These are phyloP conservation scores for Dynastes tityus DNA, from an alignment of 2,888 invertebrate genomes.

Conservation along the genomic window DNA sequence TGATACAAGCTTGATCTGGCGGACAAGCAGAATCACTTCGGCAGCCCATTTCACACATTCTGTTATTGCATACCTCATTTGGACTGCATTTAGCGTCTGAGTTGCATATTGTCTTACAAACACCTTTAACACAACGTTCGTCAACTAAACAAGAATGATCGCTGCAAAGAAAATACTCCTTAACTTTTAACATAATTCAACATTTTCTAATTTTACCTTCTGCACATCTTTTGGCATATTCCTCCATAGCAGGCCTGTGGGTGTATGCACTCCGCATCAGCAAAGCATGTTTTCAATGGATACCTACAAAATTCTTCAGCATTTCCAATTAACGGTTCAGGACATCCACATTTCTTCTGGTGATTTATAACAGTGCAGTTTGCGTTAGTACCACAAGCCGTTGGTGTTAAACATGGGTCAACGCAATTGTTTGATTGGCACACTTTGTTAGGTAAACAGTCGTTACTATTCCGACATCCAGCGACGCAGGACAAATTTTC, in stretches of 20 bases:
- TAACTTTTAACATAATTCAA: constrained; percentile 16
- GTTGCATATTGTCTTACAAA: constrained; percentile 89
- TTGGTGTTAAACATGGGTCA: constrained; percentile 83
- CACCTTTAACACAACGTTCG: constrained; percentile 88
- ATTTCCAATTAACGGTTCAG: constrained; percentile 82
- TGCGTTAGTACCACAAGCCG: constrained; percentile 89
- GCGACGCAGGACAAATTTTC: constrained; percentile 84
- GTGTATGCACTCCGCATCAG: constrained; percentile 79
- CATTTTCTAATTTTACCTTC: constrained; percentile 73
- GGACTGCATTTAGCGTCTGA: constrained; percentile 86
- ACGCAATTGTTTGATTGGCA: constrained; percentile 87
- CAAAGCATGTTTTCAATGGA: constrained; percentile 77
- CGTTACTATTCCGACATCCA: constrained; percentile 87
- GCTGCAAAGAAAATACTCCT: constrained; percentile 70
- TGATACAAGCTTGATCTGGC: constrained; percentile 83
- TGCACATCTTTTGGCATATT: constrained; percentile 84
- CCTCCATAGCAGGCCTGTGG: constrained; percentile 85
- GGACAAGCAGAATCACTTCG: constrained; percentile 87
- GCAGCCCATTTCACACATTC: constrained; percentile 90
- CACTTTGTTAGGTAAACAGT: constrained; percentile 81
- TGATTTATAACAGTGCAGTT: constrained; percentile 82
- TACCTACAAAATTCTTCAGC: constrained; percentile 82
- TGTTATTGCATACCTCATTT: constrained; percentile 90
- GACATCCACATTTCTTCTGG: constrained; percentile 83
- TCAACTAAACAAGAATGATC: constrained; percentile 88